Percentiles rank a stretch among this genome's conserved stretches.
Evolutionary conservation across 2,888 invertebrate species (phyloP).

Genomic region (Chydorus sphaericus): DNA sequence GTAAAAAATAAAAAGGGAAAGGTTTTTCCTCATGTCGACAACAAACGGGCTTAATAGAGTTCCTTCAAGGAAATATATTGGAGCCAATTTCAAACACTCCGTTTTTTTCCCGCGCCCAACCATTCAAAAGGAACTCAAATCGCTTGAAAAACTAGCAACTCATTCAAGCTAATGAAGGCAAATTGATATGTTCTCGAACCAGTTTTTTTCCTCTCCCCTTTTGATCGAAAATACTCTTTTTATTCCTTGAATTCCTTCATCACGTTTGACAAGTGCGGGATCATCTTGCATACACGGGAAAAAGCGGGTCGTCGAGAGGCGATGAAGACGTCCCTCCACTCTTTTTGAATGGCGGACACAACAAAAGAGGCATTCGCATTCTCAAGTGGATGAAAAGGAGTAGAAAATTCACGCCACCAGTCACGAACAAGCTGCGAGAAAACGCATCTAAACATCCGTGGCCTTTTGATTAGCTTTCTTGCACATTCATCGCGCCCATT

Average conservation of each 20-base stretch:
- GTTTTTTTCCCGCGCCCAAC: no score
- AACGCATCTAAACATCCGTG: no score
- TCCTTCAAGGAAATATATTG: no score
- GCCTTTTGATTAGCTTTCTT: conserved; percentile 5
- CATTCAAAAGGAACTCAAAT: no score
- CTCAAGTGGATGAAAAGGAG: not conserved
- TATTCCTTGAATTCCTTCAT: not conserved
- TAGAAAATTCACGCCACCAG: not conserved
- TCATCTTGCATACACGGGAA: no score
- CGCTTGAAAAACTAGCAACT: conserved; percentile 11
- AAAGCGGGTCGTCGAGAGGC: no score
- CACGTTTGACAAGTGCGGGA: no score
- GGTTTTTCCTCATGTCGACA: no score
- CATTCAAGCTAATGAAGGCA: conserved; percentile 15
- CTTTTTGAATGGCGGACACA: not conserved
- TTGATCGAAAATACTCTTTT: not conserved
- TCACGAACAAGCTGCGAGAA: not conserved
- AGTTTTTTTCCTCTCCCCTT: not conserved
- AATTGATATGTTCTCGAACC: conserved; percentile 13
- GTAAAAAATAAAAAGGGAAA: no score
- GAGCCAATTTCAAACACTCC: no score
- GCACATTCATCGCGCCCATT: conserved; percentile 4
- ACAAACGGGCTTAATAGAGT: no score
- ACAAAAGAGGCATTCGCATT: not conserved
- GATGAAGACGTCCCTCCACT: no score